Evolutionary conservation across 2,797 vertebrate species (phyloP), one percentile per base, ranked within the genome.

Genomic region (Pangasius mekongensis): DNA sequence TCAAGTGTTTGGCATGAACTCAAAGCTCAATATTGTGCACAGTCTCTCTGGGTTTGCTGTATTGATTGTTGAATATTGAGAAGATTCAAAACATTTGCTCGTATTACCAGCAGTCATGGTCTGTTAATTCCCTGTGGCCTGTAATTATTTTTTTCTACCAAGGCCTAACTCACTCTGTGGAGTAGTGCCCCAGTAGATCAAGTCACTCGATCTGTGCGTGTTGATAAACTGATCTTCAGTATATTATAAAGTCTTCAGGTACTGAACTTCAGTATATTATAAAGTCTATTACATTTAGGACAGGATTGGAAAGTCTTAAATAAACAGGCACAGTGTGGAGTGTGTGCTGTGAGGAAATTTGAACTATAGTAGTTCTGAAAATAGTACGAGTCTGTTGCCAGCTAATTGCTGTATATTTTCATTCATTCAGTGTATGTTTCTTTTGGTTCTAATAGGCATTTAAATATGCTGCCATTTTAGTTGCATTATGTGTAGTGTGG

Each of bases 51-150:
- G 83, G 33, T 85, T 71, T 81, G 62, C 74, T 36, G 7, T 71
- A 88, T 85, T 71, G 83, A 88, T 88, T 49, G 30, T 64, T 36
- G 66, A 80, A 47, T 52, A 67, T 58, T 36, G 52, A 60, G 27
- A 52, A 60, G 3, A 36, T 71, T 89, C 47, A 20, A 39, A 62
- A 54, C 76, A 86, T 64, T 81, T 81, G 24, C 84, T 89, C 66
- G 13, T 89, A 71, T 86, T 49, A 74, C 47, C 49, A 66, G 80
- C 39, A 62, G 18, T 54, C 43, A 49, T n/a, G 58, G 69, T 33
- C 69, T n/a, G 58, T 27, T 76, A 18, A 74, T 64, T 83, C 67
- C 66, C 56, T 62, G 66, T 3, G 0, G 49, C 49, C 56, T 16
- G 22, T 49, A 77, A 60, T 62, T 66, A 43, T 66, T 77, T 64